Percentiles rank a stretch among this genome's conserved stretches.
Evolutionary conservation across 53 echinoderm and acorn worm species (phyloP).

Genomic region (Paracentrotus lividus): DNA sequence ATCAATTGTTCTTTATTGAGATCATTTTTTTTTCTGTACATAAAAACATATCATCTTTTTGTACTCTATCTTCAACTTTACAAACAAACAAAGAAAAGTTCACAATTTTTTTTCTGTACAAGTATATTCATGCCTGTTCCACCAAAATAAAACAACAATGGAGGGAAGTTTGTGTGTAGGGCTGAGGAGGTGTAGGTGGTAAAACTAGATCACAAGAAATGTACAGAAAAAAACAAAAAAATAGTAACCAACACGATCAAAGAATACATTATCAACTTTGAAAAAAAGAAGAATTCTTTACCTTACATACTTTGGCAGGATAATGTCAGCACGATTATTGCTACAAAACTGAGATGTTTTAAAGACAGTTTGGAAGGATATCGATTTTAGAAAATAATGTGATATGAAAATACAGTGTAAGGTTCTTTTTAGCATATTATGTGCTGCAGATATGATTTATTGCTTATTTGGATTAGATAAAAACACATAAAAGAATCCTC

Average conservation of each 20-base stretch:
- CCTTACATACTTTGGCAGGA: neutral
- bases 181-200: neutral
- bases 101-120: conserved; percentile 28
- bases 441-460: neutral
- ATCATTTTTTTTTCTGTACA: conserved; percentile 60
- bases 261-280: conserved; percentile 3
- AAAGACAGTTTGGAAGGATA: neutral
- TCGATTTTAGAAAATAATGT: neutral
- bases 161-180: neutral
- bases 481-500: neutral
- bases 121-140: conserved; percentile 37
- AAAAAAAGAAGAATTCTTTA: neutral
- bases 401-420: neutral
- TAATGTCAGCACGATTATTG: neutral
- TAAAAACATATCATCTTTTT: conserved; percentile 61
- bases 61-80: conserved; percentile 65
- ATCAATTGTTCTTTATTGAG: conserved; percentile 50
- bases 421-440: neutral
- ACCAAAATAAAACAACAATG: neutral
- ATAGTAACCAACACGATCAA: neutral
- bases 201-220: conserved; percentile 2
- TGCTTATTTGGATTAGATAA: neutral
- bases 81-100: conserved; percentile 43
- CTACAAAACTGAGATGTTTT: neutral
- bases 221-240: neutral